These are phyloP conservation scores for Conchocele bisecta DNA, from an alignment of 2,888 invertebrate genomes.

Conservation along the genomic window DNA sequence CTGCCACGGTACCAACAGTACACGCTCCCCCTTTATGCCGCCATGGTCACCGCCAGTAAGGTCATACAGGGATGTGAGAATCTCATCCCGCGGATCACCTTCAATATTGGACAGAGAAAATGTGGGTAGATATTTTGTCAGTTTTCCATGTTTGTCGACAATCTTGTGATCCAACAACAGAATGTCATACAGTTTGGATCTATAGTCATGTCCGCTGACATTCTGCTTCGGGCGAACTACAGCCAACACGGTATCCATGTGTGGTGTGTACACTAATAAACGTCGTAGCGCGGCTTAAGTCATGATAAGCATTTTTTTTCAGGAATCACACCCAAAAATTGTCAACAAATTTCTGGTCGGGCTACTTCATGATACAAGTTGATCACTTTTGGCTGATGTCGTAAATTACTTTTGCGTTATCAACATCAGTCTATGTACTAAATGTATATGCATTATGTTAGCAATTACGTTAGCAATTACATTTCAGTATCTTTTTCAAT, in stretches of 20 bases:
- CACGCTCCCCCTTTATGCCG: constrained; percentile 78
- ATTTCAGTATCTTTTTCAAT: too few species aligned
- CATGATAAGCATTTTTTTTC: too few species aligned
- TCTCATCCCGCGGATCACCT: constrained; percentile 74
- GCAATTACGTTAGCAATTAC: too few species aligned
- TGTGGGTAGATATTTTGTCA: constrained; percentile 74
- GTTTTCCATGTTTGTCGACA: constrained; percentile 59
- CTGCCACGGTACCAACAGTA: constrained; percentile 67
- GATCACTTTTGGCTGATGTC: too few species aligned
- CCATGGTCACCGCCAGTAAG: constrained; percentile 73
- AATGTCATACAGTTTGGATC: constrained; percentile 75
- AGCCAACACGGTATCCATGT: constrained; percentile 76
- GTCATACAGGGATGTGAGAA: constrained; percentile 69
- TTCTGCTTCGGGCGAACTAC: constrained; percentile 75
- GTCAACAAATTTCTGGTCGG: too few species aligned
- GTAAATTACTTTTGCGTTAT: too few species aligned
- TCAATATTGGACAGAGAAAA: constrained; percentile 57
- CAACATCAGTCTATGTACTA: too few species aligned
- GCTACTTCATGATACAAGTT: too few species aligned
- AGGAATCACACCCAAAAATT: too few species aligned
- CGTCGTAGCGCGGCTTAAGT: too few species aligned
- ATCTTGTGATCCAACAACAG: constrained; percentile 73
- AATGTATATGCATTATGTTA: too few species aligned
- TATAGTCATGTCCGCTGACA: constrained; percentile 68
- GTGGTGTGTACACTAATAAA: constrained; percentile 1